Evolutionary conservation across 1,140 invertebrate genomes (phyloP).

Genomic region (Scylla paramamosain): DNA sequence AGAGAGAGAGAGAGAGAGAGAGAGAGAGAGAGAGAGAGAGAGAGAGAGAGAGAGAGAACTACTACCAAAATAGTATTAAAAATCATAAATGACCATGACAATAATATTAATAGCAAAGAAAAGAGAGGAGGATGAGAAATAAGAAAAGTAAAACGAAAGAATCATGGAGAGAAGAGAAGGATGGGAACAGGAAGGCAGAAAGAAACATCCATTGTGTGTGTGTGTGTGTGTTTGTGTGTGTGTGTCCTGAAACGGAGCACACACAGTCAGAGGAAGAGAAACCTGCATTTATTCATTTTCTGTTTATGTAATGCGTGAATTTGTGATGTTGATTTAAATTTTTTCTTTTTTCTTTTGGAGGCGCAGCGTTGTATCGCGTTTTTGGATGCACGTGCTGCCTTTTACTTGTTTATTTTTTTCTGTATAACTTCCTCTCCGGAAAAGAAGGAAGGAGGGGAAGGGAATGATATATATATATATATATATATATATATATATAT

Average conservation of each 20-base stretch:
- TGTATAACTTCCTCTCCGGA: too few relatives aligned
- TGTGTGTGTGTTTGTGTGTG: not conserved
- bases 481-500: too few relatives aligned
- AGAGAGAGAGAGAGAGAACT: not conserved
- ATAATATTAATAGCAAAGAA: not conserved
- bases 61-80: not conserved
- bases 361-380: too few relatives aligned
- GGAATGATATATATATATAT: too few relatives aligned
- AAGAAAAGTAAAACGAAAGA: not conserved
- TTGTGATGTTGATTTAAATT: too few relatives aligned
- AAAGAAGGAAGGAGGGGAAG: too few relatives aligned
- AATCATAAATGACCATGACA: not conserved
- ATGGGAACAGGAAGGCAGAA: not conserved
- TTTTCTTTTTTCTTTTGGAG: too few relatives aligned
- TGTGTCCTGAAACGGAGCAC: not conserved
- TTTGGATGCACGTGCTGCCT: too few relatives aligned
- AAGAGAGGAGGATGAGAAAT: not conserved
- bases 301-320: not conserved
- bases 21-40: slow-evolving; percentile 3
- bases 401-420: too few relatives aligned
- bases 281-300: not conserved
- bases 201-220: not conserved
- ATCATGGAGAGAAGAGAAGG: not conserved
- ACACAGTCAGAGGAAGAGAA: not conserved
- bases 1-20: slow-evolving; percentile 3